Evolutionary conservation across 2,797 vertebrate species (phyloP).

Genomic region (Babyrousa celebensis): DNA sequence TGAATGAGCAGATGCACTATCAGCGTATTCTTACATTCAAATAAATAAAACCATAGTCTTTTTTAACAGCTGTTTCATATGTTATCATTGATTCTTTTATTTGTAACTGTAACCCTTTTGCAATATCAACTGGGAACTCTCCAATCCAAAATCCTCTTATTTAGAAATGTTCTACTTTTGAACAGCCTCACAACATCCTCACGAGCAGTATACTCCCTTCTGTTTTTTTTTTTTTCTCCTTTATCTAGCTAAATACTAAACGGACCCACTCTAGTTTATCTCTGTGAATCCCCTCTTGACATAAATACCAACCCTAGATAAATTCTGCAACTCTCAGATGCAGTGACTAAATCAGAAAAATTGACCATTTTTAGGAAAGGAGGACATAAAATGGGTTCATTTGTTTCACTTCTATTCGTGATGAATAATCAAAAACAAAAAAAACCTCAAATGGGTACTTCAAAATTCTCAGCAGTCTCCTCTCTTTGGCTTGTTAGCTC

Average conservation of each 20-base stretch:
- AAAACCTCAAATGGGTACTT: background rate
- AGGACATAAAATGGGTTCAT: background rate
- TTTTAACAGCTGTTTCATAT: background rate
- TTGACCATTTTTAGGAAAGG: background rate
- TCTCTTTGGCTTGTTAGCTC: background rate
- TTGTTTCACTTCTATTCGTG: conserved; percentile 37
- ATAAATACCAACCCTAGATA: background rate
- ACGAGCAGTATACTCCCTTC: background rate
- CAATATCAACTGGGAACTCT: background rate
- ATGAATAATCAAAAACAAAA: background rate
- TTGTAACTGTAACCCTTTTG: background rate
- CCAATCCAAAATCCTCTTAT: background rate
- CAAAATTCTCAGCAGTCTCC: background rate
- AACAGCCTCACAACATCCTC: background rate
- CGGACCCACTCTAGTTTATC: background rate
- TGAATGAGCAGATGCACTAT: background rate
- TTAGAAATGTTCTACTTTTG: background rate
- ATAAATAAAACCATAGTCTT: background rate
- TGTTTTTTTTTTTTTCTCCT: background rate
- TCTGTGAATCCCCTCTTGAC: background rate
- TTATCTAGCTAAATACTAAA: background rate
- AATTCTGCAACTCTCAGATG: background rate
- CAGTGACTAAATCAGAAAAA: background rate
- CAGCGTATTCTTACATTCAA: background rate
- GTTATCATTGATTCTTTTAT: background rate